Percentiles rank a stretch among this genome's conserved stretches.
Evolutionary conservation across 2,888 invertebrate genomes (phyloP).

Genomic region (Agrochola circellaris): DNA sequence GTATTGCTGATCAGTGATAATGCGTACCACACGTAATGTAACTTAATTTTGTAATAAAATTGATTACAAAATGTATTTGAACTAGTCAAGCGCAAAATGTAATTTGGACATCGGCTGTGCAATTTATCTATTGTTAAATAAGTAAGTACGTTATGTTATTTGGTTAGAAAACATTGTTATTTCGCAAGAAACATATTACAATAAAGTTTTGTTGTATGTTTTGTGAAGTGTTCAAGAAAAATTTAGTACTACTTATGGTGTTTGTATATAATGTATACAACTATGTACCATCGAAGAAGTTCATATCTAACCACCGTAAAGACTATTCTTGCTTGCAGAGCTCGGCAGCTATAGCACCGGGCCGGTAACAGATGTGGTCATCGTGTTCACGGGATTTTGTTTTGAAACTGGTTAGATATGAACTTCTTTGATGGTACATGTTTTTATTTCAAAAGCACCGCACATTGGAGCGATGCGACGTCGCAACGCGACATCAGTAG

Average conservation of each 20-base stretch:
- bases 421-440: no score
- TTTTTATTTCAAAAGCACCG: no score
- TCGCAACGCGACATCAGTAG: no score
- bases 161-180: background rate
- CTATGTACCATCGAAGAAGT: no score
- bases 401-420: no score
- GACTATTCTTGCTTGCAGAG: no score
- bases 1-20: background rate
- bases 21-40: background rate
- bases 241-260: background rate
- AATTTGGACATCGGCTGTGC: background rate
- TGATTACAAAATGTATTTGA: conserved; percentile 11
- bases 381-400: no score
- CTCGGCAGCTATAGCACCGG: no score
- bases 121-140: conserved; percentile 25
- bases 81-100: conserved; percentile 34
- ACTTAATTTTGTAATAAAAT: conserved; percentile 1
- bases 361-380: no score
- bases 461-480: no score
- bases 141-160: conserved; percentile 4
- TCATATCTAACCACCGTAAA: no score
- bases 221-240: background rate
- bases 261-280: no score
- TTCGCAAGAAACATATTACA: background rate
- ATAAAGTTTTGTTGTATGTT: background rate